Evolutionary conservation across 2,888 invertebrate genomes (phyloP), one percentile per base, ranked within the genome.

Genomic region (Liodrosophila aerea): DNA sequence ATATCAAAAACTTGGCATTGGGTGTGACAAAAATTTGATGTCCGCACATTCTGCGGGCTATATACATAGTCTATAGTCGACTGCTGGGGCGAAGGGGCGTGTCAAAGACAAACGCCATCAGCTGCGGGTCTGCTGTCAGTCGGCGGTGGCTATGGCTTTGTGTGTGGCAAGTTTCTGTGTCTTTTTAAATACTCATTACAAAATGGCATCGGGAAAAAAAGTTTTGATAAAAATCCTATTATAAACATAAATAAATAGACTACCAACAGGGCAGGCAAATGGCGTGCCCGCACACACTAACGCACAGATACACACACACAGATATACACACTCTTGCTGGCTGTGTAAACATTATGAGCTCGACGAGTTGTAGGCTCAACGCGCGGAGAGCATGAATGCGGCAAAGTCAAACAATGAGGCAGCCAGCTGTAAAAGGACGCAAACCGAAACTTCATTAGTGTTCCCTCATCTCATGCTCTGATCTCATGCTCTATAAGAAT

Each of bases 211-310:
- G 72, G 59, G 39, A 46, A 64, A 53, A 44, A 76, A 86, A 82
- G 82, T 77, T 81, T 67, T 82, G 84, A 82, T 85, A 82, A 82
- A 85, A 82, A 83, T 87, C 86, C 86, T 85, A 82, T 82, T 87
- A 87, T 80, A 84, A 87, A 80, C 86, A 85, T 82, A 86, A 85
- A 82, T 85, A 82, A 81, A 85, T 83, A 69, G 84, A 72, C 66
- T 62, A 85, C 45, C 63, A 63, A 69, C 45, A 56, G 73, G 22
- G 44, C 64, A 56, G 51, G 70, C 34, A 34, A 34, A 34, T 13
- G 34, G 7, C 34, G 8, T 2, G 34, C 34, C 37, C 34, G 47
- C 56, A 64, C 50, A 41, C 22, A 50, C 7, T 37, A 53, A 60
- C 53, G 33, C 31, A 53, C 44, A 64, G 51, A 39, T 7, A 58